These are phyloP conservation scores for Lycaena phlaeas DNA, from an alignment of 2,888 invertebrate species.

Conservation along the genomic window DNA sequence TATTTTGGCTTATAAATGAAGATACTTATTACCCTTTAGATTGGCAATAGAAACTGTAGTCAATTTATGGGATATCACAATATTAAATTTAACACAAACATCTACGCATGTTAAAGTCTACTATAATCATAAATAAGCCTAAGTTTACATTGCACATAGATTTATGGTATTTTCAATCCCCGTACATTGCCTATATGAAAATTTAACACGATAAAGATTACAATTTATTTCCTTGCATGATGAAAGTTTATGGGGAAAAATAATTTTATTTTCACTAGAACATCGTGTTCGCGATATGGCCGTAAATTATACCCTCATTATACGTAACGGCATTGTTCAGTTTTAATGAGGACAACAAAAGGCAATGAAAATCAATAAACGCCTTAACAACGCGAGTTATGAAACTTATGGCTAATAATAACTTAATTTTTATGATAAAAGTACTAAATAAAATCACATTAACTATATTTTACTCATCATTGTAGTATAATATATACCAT, in stretches of 20 bases:
- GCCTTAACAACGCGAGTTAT: constrained; percentile 13
- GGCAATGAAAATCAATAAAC: constrained; percentile 36
- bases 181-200: constrained; percentile 16
- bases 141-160: too few species aligned
- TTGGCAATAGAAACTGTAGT: too few species aligned
- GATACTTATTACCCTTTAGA: too few species aligned
- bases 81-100: too few species aligned
- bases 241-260: constrained; percentile 37
- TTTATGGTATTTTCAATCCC: too few species aligned
- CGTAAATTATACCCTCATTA: constrained; percentile 59
- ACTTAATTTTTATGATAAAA: not conserved
- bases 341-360: constrained; percentile 42
- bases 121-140: too few species aligned
- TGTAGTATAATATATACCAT: too few species aligned
- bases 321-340: constrained; percentile 42
- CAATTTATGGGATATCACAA: too few species aligned
- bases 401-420: constrained; percentile 17
- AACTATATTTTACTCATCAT: too few species aligned
- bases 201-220: constrained; percentile 43
- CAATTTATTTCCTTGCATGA: constrained; percentile 54
- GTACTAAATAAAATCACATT: too few species aligned
- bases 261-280: constrained; percentile 47
- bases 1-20: too few species aligned
- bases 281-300: constrained; percentile 55
- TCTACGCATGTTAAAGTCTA: too few species aligned